phyloP scores from a whole-genome alignment of 64 coral and sea anemone species.

The Dendronephthya gigantea region DNA sequence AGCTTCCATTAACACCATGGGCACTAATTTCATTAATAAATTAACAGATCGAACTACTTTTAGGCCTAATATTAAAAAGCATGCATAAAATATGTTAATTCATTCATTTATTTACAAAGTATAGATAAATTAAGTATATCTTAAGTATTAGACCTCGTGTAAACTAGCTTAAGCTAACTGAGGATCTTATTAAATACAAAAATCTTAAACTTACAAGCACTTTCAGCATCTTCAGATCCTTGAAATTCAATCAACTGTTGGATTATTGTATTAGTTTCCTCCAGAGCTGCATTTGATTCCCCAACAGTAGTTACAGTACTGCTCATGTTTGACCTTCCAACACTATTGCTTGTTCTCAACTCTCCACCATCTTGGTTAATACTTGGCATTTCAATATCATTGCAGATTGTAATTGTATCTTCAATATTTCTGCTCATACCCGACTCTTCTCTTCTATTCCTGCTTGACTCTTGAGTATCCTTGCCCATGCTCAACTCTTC shows the following conservation, averaged over 20 bases:
- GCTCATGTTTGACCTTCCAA: not conserved
- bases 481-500: not conserved
- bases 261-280: not conserved
- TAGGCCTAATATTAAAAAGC: not conserved
- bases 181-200: too few species aligned
- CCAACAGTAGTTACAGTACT: not conserved
- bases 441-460: not conserved
- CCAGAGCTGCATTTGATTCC: not conserved
- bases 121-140: not conserved
- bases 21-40: not conserved
- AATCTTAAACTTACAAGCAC: too few species aligned
- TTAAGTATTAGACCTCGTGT: too few species aligned
- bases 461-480: not conserved
- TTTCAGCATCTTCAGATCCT: not conserved
- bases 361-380: not conserved
- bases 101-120: not conserved
- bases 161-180: too few species aligned
- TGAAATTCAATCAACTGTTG: not conserved
- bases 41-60: too few species aligned
- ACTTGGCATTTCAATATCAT: not conserved
- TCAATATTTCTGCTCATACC: not conserved
- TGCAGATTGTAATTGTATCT: not conserved
- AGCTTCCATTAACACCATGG: not conserved
- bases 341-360: not conserved
- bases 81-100: not conserved